Evolutionary conservation across 1,140 invertebrate genomes (phyloP), one percentile per base, ranked within the genome.

Genomic region (Arion vulgaris): DNA sequence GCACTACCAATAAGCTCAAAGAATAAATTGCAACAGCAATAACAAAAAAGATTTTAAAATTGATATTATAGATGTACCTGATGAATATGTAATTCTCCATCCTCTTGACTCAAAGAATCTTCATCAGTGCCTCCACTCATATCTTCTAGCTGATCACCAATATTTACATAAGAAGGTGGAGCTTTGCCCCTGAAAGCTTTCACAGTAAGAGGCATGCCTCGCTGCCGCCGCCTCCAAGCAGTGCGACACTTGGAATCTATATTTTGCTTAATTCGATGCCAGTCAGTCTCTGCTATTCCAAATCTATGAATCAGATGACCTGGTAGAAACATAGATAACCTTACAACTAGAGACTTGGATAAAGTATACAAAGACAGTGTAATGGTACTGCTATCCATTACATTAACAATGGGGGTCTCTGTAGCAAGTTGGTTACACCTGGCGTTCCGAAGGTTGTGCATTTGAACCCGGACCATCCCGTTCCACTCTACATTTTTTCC

Each of bases 201-300:
- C 39, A 92, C 91, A 32, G 88, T 90, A 34, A 93, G 81, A 36
- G 92, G 91, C 89, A 92, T 88, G n/a, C 92, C 93, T 80, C 90
- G 86, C 73, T 89, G 86, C 72, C 91, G 89, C 51, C 92, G 85
- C 1, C 92, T 89, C 90, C 93, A 94, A 39, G 93, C 93, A 75
- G 93, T 93, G 57, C 94, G 87, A 87, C 94, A 94, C 86, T 94
- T 94, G 57, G 93, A 93, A 86, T 94, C 93, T 83, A 94, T 93
- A 86, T 94, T 94, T 85, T 93, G 93, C 86, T 94, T 93, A 49
- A 94, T 94, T 83, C 93, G 86, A 83, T 93, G 93, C 94, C 94
- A 94, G 83, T 94, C 92, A 83, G 91, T 90, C 84, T 94, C 93
- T 38, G 91, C 91, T 49, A 94, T 93, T 36, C 89, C 89, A 89